phyloP scores from a whole-genome alignment of 2,888 invertebrate genomes.

The Chaetoderma sp. region DNA sequence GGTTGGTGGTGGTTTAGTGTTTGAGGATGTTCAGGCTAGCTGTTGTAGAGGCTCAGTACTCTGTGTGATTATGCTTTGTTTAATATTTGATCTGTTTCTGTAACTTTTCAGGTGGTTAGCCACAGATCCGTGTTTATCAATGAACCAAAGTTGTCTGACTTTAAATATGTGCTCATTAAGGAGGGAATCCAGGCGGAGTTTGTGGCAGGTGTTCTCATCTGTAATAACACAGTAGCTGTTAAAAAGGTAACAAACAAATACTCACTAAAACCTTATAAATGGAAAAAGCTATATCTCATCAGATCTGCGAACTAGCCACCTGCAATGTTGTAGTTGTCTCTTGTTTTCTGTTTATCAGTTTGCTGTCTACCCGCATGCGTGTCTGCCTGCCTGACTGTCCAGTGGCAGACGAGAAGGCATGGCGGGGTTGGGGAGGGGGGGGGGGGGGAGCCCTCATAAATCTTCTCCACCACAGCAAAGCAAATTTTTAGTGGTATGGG shows the following conservation, averaged over 20 bases:
- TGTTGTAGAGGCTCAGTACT: no score
- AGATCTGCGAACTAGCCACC: background rate
- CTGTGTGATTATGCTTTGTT: no score
- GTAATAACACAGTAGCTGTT: conserved; percentile 90
- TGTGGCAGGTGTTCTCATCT: conserved; percentile 91
- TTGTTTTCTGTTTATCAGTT: background rate
- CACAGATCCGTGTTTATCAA: conserved; percentile 89
- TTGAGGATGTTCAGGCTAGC: no score
- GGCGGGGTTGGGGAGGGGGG: no score
- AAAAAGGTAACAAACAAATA: conserved; percentile 76
- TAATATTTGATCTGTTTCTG: no score
- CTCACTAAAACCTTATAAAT: background rate
- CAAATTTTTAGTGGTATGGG: no score
- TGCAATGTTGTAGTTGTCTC: background rate
- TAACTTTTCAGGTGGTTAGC: conserved; percentile 47
- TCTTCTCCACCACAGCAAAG: no score
- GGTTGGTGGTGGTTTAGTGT: no score
- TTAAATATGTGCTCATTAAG: conserved; percentile 77
- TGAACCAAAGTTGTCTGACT: conserved; percentile 91
- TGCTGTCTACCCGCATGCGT: no score
- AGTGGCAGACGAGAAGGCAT: no score
- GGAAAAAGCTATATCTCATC: background rate
- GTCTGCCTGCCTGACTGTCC: no score
- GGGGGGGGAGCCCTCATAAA: no score
- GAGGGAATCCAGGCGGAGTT: conserved; percentile 87